Conservation (phyloP, 2,888 invertebrate genomes). For the Nymphalis c-album region DNA sequence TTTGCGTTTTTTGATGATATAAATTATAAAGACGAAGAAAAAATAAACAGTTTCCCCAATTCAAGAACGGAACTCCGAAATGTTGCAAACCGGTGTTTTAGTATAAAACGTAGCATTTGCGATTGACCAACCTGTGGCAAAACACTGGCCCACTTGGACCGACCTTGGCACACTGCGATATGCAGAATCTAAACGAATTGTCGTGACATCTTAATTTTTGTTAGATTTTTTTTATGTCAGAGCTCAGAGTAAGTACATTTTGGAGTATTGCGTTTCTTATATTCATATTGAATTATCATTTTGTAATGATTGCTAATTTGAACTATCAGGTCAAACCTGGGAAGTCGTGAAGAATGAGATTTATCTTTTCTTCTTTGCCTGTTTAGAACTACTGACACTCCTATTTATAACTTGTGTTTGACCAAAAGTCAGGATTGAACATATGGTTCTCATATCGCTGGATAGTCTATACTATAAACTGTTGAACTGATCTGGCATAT, state of each 20-base stretch:
- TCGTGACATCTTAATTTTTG: conserved; percentile 17
- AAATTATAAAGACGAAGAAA: background rate
- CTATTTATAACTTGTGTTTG: too few relatives aligned
- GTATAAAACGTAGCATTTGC: conserved; percentile 27
- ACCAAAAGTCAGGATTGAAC: too few relatives aligned
- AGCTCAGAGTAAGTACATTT: background rate
- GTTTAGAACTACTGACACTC: too few relatives aligned
- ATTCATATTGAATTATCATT: too few relatives aligned
- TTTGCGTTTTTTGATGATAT: background rate
- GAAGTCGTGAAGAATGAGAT: too few relatives aligned
- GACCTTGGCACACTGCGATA: conserved; percentile 37
- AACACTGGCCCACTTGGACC: conserved; percentile 32
- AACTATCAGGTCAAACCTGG: too few relatives aligned
- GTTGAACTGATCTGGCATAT: too few relatives aligned
- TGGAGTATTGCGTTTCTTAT: background rate
- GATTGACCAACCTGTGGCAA: conserved; percentile 38
- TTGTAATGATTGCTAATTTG: too few relatives aligned
- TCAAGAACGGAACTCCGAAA: conserved; percentile 27
- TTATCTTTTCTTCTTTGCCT: too few relatives aligned
- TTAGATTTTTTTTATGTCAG: too few relatives aligned
- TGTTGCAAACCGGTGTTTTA: conserved; percentile 30
- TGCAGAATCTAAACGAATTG: conserved; percentile 22
- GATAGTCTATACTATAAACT: too few relatives aligned
- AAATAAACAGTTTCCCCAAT: conserved; percentile 12
- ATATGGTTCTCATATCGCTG: too few relatives aligned